Base-by-base conservation (phyloP, 2,888 invertebrate genomes). In the Eurois occulta region DNA sequence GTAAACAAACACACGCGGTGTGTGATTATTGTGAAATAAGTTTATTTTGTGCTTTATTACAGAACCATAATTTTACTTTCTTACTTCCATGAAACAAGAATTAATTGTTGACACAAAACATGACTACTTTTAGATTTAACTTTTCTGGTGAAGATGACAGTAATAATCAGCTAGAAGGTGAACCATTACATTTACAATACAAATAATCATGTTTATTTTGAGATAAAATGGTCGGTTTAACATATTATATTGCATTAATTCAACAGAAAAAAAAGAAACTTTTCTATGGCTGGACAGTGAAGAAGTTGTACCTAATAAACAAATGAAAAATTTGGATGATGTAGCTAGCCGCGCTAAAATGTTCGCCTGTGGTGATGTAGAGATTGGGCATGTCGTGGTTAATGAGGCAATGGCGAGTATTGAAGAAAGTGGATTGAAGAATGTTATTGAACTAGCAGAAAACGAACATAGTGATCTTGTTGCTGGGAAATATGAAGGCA, bases 401-500 rank as follows among this genome's bases (percentile, higher is more conserved):
- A 93, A 91, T 58, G 94, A 96, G 82, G 94, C 95, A 65, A 81
- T 96, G 24, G 94, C 90, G 74, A 91, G 92, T 75, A 90, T 93
- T 71, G 86, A 88, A 67, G 91, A 95, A 66, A 92, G 92, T 80
- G 92, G 91, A 77, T 87, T 92, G 70, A 93, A 91, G 77, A 95
- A 94, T 87, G 95, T 97, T 8, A 87, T 97, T 41, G 94, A 96
- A 90, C 76, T 93, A 60, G 97, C 98, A 38, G 98, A 98, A 88
- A 95, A 97, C 68, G 96, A 96, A 82, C 97, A 98, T 90, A 98
- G 98, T 18, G 99, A 99, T 95, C 95, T 98, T 72, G 93, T 98
- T 75, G 96, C 98, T 62, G 98, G 98, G 16, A 97, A 97, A 90
- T 99, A 99, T 96, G 99, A 99, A 97, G 98, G 98, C 98, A 91